Evolutionary conservation across 2,113 vertebrate genomes (phyloP).

Genomic region (Glaucidium brasilianum): DNA sequence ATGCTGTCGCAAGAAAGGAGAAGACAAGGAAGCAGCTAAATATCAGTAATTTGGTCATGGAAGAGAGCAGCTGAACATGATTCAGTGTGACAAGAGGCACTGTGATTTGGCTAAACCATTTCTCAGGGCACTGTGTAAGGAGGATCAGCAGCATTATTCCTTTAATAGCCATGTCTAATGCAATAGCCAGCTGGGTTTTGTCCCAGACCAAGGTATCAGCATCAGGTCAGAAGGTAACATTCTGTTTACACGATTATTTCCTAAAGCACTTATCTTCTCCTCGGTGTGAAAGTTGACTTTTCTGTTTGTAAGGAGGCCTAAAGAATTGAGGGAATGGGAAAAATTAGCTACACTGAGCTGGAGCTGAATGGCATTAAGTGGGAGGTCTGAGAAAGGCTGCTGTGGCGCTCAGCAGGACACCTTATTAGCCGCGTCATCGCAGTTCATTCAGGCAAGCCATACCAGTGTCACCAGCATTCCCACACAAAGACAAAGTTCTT

Average conservation of each 20-base stretch:
- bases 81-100: constrained; percentile 73
- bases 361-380: constrained; percentile 86
- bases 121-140: constrained; percentile 70
- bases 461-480: constrained; percentile 87
- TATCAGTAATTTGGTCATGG: constrained; percentile 52
- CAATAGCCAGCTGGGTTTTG: constrained; percentile 83
- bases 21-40: background rate
- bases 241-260: constrained; percentile 93
- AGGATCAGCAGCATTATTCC: constrained; percentile 82
- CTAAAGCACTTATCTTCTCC: constrained; percentile 88
- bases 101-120: constrained; percentile 74
- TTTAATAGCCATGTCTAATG: constrained; percentile 94
- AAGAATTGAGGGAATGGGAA: constrained; percentile 84
- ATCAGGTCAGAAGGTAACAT: constrained; percentile 94
- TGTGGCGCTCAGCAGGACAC: constrained; percentile 71
- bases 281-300: constrained; percentile 90
- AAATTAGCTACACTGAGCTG: constrained; percentile 90
- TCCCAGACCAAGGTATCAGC: constrained; percentile 86
- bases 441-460: constrained; percentile 89
- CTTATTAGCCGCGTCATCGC: constrained; percentile 85
- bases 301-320: constrained; percentile 77
- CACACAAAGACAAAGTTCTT: constrained; percentile 90
- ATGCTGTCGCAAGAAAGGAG: background rate
- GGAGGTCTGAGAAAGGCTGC: constrained; percentile 82
- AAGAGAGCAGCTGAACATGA: constrained; percentile 59